These are phyloP conservation scores for Allophyes oxyacanthae DNA, from an alignment of 2,888 invertebrate genomes.

Conservation along the genomic window DNA sequence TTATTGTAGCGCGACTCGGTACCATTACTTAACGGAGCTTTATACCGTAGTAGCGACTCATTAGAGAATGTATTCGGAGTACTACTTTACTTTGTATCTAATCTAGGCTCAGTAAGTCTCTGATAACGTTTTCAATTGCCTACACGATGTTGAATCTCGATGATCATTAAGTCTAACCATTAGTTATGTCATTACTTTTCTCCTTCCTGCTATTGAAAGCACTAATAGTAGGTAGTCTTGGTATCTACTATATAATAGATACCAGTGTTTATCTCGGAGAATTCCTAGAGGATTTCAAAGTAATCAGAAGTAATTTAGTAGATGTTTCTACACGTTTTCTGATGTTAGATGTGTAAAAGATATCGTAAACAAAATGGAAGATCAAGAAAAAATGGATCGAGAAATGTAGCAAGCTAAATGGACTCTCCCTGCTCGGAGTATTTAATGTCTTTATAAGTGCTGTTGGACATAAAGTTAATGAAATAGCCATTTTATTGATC, in stretches of 20 bases:
- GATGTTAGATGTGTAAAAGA: constrained; percentile 63
- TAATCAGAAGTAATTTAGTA: constrained; percentile 31
- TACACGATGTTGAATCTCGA: constrained; percentile 52
- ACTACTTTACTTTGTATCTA: constrained; percentile 68
- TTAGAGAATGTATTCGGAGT: constrained; percentile 76
- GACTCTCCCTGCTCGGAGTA: constrained; percentile 71
- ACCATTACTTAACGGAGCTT: constrained; percentile 76
- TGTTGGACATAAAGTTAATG: constrained; percentile 83
- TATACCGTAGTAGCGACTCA: constrained; percentile 76
- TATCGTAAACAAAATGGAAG: constrained; percentile 61
- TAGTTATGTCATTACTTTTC: constrained; percentile 54
- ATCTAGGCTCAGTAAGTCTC: constrained; percentile 65
- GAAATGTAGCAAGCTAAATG: constrained; percentile 66
- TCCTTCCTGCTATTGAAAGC: constrained; percentile 40
- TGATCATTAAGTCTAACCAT: constrained; percentile 62
- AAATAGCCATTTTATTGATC: constrained; percentile 87
- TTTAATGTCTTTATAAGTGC: constrained; percentile 89
- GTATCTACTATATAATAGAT: constrained; percentile 31
- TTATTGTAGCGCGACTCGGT: constrained; percentile 75
- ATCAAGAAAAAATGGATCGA: constrained; percentile 52
- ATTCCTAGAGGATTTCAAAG: constrained; percentile 25
- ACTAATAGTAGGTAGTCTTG: constrained; percentile 20
- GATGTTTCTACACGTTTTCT: constrained; percentile 33
- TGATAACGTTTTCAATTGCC: constrained; percentile 65
- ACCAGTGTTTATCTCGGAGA: constrained; percentile 5